Evolutionary conservation across 2,888 invertebrate species (phyloP).

Genomic region (Plebejus anna): DNA sequence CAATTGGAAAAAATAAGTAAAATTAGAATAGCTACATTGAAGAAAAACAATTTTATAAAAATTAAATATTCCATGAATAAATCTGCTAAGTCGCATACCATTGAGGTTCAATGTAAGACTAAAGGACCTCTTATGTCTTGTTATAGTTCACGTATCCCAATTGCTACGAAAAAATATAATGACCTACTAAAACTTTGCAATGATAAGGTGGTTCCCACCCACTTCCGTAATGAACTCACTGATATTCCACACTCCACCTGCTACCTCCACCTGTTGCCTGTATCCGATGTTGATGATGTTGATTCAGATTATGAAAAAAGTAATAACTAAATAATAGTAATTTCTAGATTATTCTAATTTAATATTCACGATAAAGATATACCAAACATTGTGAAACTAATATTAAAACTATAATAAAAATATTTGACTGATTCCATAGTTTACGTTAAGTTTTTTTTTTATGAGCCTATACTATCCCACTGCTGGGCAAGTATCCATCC

Average conservation of each 20-base stretch:
- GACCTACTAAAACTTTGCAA: conserved; percentile 25
- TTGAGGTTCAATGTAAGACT: conserved; percentile 20
- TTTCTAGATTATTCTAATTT: too few species aligned
- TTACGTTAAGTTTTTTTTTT: too few species aligned
- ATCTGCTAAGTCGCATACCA: conserved; percentile 14
- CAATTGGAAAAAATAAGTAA: conserved; percentile 12
- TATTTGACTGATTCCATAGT: too few species aligned
- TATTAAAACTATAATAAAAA: too few species aligned
- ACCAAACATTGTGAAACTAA: too few species aligned
- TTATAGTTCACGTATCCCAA: conserved; percentile 10
- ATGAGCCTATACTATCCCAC: too few species aligned
- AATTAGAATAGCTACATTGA: conserved; percentile 37
- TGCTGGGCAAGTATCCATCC: too few species aligned
- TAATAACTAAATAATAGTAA: too few species aligned
- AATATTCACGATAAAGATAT: too few species aligned
- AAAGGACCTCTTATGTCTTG: conserved; percentile 19
- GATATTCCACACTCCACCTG: conserved; percentile 18
- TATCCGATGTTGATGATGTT: too few species aligned
- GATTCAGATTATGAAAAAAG: too few species aligned
- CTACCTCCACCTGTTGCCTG: not conserved
- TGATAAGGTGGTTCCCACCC: conserved; percentile 20
- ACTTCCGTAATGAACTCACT: conserved; percentile 20
- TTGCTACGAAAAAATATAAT: conserved; percentile 22
- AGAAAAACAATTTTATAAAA: conserved; percentile 34
- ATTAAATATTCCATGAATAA: conserved; percentile 36